Conservation (phyloP, 1,140 invertebrate species). For the Heliconius nattereri region DNA sequence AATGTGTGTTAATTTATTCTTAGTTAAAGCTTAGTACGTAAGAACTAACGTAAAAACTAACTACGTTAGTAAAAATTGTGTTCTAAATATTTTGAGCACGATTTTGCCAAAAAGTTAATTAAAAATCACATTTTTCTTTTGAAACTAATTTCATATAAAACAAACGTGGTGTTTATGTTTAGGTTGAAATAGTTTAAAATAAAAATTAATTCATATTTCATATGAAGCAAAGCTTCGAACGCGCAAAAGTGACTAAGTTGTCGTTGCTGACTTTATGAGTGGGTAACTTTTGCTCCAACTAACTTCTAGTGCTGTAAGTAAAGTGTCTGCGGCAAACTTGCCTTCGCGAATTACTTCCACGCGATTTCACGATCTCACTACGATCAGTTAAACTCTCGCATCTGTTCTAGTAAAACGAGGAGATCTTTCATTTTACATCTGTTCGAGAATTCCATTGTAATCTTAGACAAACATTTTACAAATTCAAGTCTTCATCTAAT, state of each 20-base stretch:
- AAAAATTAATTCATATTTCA: constrained; percentile 30
- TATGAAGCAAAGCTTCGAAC: constrained; percentile 22
- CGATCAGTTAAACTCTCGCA: constrained; percentile 58
- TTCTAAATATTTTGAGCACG: not conserved
- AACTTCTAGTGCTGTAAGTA: constrained; percentile 63
- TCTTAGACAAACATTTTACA: constrained; percentile 4
- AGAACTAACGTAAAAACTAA: not conserved
- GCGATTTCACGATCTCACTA: constrained; percentile 67
- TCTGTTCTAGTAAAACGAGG: constrained; percentile 44
- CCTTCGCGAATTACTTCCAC: constrained; percentile 67
- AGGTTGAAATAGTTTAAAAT: not conserved
- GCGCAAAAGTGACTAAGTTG: constrained; percentile 52
- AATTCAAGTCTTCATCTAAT: not conserved
- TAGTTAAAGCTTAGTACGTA: not conserved
- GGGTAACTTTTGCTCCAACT: constrained; percentile 58
- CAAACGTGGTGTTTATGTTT: not conserved
- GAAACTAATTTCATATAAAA: not conserved
- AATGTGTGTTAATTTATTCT: constrained; percentile 11
- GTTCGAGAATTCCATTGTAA: constrained; percentile 16
- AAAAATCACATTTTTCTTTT: not conserved
- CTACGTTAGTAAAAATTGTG: not conserved
- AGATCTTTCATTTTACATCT: constrained; percentile 24
- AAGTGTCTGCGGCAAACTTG: constrained; percentile 61
- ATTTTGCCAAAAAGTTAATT: not conserved
- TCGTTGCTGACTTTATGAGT: constrained; percentile 63